phyloP scores from a whole-genome alignment of 2,888 invertebrate genomes.

The Platycnemis pennipes region DNA sequence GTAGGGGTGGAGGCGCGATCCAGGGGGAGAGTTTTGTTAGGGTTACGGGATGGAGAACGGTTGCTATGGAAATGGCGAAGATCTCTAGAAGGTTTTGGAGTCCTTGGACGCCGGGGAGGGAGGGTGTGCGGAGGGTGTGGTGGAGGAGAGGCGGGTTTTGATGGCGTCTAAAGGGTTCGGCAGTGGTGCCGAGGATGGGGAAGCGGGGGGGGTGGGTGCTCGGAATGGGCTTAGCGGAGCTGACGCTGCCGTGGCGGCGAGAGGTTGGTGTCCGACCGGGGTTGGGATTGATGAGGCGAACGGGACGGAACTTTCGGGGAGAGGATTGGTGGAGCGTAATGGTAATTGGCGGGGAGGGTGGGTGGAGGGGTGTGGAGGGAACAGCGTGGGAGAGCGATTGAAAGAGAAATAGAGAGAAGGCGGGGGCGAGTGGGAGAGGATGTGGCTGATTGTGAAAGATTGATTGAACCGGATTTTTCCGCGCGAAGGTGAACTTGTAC shows the following conservation, averaged over 20 bases:
- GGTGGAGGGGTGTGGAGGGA: background rate
- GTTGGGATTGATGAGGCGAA: too few species aligned
- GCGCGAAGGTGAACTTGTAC: background rate
- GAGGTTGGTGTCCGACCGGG: too few species aligned
- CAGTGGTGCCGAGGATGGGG: background rate
- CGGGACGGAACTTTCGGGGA: too few species aligned
- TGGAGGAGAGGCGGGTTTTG: background rate
- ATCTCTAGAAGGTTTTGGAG: background rate
- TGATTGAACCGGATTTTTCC: conserved; percentile 22
- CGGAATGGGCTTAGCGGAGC: background rate
- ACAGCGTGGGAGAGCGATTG: background rate
- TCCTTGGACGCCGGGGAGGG: background rate
- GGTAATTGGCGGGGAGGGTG: background rate
- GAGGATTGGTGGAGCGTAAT: too few species aligned
- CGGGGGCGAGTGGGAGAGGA: background rate
- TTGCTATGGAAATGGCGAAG: background rate
- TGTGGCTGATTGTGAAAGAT: background rate
- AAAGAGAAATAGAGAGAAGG: background rate
- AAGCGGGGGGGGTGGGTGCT: background rate
- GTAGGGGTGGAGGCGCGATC: background rate
- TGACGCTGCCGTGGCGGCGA: background rate
- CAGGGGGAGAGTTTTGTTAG: background rate
- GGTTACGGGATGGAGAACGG: background rate
- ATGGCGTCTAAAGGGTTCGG: background rate
- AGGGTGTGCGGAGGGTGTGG: background rate